Base-by-base conservation (phyloP, 1,140 invertebrate species). In the Oncopeltus fasciatus region DNA sequence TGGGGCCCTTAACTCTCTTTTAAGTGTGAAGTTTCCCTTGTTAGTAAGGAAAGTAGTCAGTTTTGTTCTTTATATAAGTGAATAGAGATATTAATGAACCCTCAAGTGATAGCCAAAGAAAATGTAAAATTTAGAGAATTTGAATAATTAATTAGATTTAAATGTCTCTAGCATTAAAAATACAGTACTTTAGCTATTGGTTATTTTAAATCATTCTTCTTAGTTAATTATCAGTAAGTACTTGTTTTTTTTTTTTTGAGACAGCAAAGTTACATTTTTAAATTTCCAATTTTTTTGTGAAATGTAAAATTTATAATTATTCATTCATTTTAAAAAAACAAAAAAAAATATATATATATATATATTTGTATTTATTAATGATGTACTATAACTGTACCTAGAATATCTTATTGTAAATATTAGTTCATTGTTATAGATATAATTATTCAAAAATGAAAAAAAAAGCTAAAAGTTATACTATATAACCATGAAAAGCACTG, bases 271-370 rank as follows among this genome's bases (percentile, higher is more conserved):
- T n/a, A n/a, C n/a, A n/a, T n/a, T n/a, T n/a, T n/a, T n/a, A n/a
- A n/a, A n/a, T n/a, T n/a, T n/a, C n/a, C n/a, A n/a, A n/a, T n/a
- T n/a, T n/a, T n/a, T n/a, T n/a, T n/a, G n/a, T n/a, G n/a, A n/a
- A n/a, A n/a, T n/a, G n/a, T 53, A 53, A 24, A 24, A 24, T 53
- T 53, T 53, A 53, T 53, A 53, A 24, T 53, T 53, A 53, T 53
- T 53, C 26, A 53, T 53, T 14, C 49, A 21, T 46, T 20, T 24
- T 21, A 18, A n/a, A n/a, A n/a, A n/a, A n/a, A n/a, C n/a, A n/a
- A n/a, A n/a, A n/a, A n/a, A n/a, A n/a, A n/a, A n/a, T 24, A 53
- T 24, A 53, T 53, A 24, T 24, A 24, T 53, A 53, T 53, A 14
- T 24, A 53, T 24, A 53, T 38, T 38, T 53, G 26, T 53, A 53